A percentile compares a stretch with the other conserved stretches of the same genome.
Evolutionary conservation across 2,888 invertebrate genomes (phyloP).

Genomic region (Lomographa bimaculata): DNA sequence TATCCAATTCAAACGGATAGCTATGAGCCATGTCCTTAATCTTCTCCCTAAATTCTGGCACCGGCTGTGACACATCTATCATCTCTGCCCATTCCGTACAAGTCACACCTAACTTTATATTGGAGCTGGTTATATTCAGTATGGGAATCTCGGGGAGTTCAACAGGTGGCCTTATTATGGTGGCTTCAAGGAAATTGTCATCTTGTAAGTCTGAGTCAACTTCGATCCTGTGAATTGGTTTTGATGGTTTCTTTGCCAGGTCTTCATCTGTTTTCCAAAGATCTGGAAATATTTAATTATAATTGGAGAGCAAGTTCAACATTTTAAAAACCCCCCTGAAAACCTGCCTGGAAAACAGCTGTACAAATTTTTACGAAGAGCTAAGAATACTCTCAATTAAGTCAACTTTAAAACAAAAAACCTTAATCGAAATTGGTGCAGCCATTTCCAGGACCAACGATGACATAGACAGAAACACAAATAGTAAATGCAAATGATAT

Average conservation of each 20-base stretch:
- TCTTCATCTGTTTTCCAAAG: conserved; percentile 75
- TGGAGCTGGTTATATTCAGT: conserved; percentile 86
- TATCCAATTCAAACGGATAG: conserved; percentile 96
- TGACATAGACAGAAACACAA: too few relatives aligned
- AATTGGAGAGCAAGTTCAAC: too few relatives aligned
- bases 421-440: too few relatives aligned
- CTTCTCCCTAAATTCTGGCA: conserved; percentile 90
- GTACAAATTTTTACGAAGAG: too few relatives aligned
- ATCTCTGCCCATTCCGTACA: conserved; percentile 94
- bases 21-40: conserved; percentile 93
- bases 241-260: conserved; percentile 40
- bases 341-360: too few relatives aligned
- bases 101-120: conserved; percentile 64
- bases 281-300: conserved; percentile 40
- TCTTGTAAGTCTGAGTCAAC: conserved; percentile 45
- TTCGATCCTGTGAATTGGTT: conserved; percentile 41
- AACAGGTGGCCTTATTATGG: conserved; percentile 61
- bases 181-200: conserved; percentile 67
- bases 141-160: conserved; percentile 83
- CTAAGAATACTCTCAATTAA: too few relatives aligned
- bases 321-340: too few relatives aligned
- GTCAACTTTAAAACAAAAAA: too few relatives aligned
- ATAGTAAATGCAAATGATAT: too few relatives aligned
- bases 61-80: conserved; percentile 91
- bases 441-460: too few relatives aligned